Conservation (phyloP, 1,140 invertebrate genomes). For the Scaptomyza graminum region DNA sequence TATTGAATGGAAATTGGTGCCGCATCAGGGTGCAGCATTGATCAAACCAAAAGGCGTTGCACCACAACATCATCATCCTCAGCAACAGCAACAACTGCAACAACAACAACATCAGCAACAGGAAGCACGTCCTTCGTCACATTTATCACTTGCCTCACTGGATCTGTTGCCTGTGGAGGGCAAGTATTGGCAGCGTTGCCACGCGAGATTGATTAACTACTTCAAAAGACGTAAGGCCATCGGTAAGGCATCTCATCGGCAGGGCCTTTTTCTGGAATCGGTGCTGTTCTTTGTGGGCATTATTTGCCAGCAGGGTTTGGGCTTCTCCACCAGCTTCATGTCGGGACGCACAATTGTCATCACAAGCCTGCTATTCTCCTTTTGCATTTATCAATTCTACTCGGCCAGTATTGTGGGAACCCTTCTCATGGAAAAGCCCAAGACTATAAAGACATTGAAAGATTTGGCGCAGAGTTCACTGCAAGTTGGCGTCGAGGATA, state of each 20-base stretch:
- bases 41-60: conserved; percentile 69
- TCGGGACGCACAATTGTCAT: conserved; percentile 87
- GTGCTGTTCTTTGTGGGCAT: conserved; percentile 82
- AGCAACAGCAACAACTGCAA: conserved; percentile 17
- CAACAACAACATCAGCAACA: conserved; percentile 11
- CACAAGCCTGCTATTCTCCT: conserved; percentile 87
- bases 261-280: conserved; percentile 76
- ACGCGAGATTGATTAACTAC: conserved; percentile 46
- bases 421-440: conserved; percentile 87
- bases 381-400: conserved; percentile 89
- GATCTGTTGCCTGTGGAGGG: conserved; percentile 17
- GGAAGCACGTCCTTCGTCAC: conserved; percentile 3
- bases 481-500: conserved; percentile 86
- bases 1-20: conserved; percentile 67
- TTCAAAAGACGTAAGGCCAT: conserved; percentile 26
- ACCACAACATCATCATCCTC: conserved; percentile 35
- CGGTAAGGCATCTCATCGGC: conserved; percentile 38
- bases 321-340: conserved; percentile 84
- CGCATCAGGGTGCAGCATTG: conserved; percentile 61
- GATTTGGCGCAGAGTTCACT: conserved; percentile 87
- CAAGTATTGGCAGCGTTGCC: conserved; percentile 48
- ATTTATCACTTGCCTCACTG: conserved; percentile 14
- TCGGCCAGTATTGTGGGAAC: conserved; percentile 90
- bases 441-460: conserved; percentile 86
- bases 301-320: conserved; percentile 84